Conservation (phyloP, 2,797 vertebrate genomes). For the Neopelma chrysocephalum region DNA sequence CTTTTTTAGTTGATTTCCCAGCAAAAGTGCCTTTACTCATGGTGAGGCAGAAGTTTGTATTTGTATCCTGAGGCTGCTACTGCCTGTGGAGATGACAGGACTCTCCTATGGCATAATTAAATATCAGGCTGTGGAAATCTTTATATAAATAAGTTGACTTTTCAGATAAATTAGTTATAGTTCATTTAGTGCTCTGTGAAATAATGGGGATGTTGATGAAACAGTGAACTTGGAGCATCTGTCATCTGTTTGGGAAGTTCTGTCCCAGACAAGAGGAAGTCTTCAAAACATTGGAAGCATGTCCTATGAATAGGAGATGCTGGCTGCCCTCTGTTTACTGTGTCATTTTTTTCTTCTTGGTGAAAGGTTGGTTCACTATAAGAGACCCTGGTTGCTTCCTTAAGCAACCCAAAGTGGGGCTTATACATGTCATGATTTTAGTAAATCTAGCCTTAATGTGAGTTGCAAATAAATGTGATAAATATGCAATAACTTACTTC, state of each 20-base stretch:
- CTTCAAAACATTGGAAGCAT: constrained; percentile 9
- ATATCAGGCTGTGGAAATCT: constrained; percentile 34
- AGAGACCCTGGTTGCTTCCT: background rate
- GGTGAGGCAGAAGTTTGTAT: constrained; percentile 56
- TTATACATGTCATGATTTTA: constrained; percentile 42
- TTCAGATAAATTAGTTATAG: background rate
- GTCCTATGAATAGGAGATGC: background rate
- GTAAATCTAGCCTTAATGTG: constrained; percentile 67
- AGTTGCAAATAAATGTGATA: constrained; percentile 65
- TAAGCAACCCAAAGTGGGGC: background rate
- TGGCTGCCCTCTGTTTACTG: constrained; percentile 14
- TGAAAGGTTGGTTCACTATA: background rate
- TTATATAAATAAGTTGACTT: constrained; percentile 1
- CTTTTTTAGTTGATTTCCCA: constrained; percentile 56
- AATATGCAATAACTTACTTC: constrained; percentile 73
- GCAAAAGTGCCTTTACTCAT: constrained; percentile 59
- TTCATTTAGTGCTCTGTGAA: constrained; percentile 58
- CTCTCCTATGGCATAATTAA: constrained; percentile 21
- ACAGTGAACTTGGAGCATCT: constrained; percentile 43
- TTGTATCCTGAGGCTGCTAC: constrained; percentile 40
- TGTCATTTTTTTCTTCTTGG: background rate
- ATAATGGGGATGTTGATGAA: constrained; percentile 18
- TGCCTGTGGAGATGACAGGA: constrained; percentile 31
- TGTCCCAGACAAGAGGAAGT: background rate
- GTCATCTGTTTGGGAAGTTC: background rate